Evolutionary conservation across 2,113 vertebrate species (phyloP).

Genomic region (Prinia subflava): DNA sequence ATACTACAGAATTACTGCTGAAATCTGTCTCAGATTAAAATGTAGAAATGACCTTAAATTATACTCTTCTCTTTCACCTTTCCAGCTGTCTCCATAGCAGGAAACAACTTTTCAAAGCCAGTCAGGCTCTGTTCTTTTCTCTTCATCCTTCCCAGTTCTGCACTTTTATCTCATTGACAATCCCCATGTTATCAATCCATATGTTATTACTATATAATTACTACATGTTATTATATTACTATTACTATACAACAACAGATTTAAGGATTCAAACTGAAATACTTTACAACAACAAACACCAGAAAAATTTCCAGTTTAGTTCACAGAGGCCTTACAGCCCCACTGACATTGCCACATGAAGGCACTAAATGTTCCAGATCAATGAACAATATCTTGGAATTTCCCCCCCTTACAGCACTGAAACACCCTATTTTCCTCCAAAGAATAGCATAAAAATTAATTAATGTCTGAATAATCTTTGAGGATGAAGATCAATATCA

Average conservation of each 20-base stretch:
- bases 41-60: not conserved
- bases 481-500: constrained; percentile 33
- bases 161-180: not conserved
- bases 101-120: not conserved
- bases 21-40: not conserved
- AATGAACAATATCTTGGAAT: rapidly evolving
- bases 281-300: not conserved
- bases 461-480: constrained; percentile 17
- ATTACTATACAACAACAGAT: not conserved
- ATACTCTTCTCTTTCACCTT: not conserved
- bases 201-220: not conserved
- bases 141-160: not conserved
- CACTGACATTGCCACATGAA: not conserved
- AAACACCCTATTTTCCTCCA: not conserved
- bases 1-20: not conserved
- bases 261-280: not conserved
- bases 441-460: not conserved
- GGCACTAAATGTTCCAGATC: not conserved
- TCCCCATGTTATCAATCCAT: not conserved
- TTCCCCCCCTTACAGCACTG: not conserved
- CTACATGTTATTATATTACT: not conserved
- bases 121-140: not conserved
- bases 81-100: not conserved
- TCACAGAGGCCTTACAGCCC: not conserved
- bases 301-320: not conserved